Conservation (phyloP, 2,888 invertebrate genomes). For the Caenorhabditis sp. region DNA sequence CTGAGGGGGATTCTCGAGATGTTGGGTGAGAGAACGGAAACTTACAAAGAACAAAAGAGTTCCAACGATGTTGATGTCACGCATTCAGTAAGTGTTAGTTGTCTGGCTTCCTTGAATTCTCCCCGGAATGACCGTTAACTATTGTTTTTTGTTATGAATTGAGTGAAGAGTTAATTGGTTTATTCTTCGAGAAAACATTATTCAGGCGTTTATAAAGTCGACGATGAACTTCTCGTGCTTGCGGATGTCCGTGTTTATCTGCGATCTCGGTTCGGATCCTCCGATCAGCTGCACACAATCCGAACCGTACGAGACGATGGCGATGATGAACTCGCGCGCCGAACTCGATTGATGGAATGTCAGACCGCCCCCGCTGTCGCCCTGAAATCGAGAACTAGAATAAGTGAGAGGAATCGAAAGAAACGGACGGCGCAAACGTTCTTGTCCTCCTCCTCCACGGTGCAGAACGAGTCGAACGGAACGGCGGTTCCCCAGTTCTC, state of each 20-base stretch:
- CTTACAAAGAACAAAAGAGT: slow-evolving; percentile 25
- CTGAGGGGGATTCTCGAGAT: not conserved
- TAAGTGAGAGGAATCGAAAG: not conserved
- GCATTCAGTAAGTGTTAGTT: no score
- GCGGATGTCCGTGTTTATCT: slow-evolving; percentile 46
- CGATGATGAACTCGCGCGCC: slow-evolving; percentile 26
- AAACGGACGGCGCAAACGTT: slow-evolving; percentile 46
- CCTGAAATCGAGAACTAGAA: slow-evolving; percentile 31
- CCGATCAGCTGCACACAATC: slow-evolving; percentile 42
- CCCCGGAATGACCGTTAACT: no score
- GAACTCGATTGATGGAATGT: slow-evolving; percentile 11
- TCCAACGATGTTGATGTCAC: slow-evolving; percentile 14
- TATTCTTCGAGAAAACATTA: not conserved
- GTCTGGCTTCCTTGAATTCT: no score
- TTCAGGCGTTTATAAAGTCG: slow-evolving; percentile 31
- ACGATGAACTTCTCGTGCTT: slow-evolving; percentile 43
- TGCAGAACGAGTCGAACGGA: slow-evolving; percentile 48
- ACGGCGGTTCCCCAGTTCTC: slow-evolving; percentile 35
- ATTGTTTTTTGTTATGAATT: no score
- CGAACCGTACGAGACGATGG: slow-evolving; percentile 45
- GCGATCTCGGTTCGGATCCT: slow-evolving; percentile 29
- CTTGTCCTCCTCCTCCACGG: slow-evolving; percentile 44
- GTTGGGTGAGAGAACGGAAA: no score
- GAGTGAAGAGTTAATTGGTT: not conserved
- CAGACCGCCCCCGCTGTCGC: slow-evolving; percentile 55